phyloP scores from a whole-genome alignment of 2,113 vertebrate species.

The Tachysurus fulvidraco region DNA sequence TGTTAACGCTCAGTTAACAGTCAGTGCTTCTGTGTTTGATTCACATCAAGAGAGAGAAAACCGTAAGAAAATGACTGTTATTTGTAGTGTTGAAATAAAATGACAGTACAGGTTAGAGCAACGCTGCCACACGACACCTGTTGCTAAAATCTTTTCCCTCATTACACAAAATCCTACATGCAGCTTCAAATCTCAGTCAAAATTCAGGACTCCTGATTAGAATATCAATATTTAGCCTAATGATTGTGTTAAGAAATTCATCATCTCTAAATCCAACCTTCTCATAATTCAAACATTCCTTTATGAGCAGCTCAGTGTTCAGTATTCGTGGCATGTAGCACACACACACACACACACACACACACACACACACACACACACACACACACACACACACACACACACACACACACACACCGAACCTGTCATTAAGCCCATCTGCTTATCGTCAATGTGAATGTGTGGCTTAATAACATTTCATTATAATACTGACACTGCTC shows the following conservation, averaged over 20 bases:
- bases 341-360: neutral
- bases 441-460: neutral
- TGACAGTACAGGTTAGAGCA: neutral
- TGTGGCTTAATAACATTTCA: slow-evolving; percentile 2
- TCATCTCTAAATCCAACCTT: neutral
- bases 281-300: neutral
- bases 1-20: neutral
- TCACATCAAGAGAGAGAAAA: neutral
- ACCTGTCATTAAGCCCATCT: slow-evolving; percentile 12
- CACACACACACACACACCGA: no score
- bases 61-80: no score
- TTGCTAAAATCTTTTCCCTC: neutral
- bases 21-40: neutral
- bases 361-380: no score
- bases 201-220: neutral
- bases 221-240: neutral
- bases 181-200: neutral
- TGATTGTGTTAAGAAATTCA: neutral
- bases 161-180: neutral
- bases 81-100: neutral
- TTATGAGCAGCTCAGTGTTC: neutral
- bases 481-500: neutral
- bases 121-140: neutral
- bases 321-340: neutral
- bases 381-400: neutral